Evolutionary conservation across 2,888 invertebrate genomes (phyloP).

Genomic region (Agrenia bidenticulata): DNA sequence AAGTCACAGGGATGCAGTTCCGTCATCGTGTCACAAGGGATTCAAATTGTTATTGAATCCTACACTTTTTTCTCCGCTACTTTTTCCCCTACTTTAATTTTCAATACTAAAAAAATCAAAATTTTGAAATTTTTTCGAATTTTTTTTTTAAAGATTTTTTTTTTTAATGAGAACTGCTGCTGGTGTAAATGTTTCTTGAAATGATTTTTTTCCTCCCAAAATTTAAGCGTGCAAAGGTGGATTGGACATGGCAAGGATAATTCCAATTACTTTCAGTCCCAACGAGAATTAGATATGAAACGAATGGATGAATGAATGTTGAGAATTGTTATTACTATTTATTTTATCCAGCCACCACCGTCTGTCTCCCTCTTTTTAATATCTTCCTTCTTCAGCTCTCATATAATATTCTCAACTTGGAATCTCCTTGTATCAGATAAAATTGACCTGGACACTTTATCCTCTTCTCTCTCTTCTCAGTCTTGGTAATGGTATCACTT

Average conservation of each 20-base stretch:
- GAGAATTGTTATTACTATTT: conserved; percentile 8
- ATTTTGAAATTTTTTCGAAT: too few species aligned
- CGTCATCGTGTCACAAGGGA: conserved; percentile 7
- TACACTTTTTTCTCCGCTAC: background rate
- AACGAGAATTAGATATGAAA: background rate
- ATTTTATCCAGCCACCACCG: background rate
- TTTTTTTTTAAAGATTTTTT: background rate
- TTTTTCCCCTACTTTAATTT: background rate
- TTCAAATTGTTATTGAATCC: background rate
- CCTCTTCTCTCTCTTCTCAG: too few species aligned
- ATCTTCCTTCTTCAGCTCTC: background rate
- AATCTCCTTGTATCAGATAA: too few species aligned
- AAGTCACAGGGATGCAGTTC: background rate
- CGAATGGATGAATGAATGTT: conserved; percentile 9
- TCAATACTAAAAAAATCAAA: too few species aligned
- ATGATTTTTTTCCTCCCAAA: background rate
- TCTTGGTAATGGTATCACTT: too few species aligned
- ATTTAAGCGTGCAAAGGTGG: conserved; percentile 10
- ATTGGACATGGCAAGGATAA: conserved; percentile 9
- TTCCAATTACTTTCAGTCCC: background rate
- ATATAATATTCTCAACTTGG: background rate
- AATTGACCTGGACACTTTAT: too few species aligned
- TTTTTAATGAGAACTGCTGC: background rate
- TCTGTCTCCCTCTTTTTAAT: background rate
- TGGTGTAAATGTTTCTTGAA: background rate